Evolutionary conservation across 2,113 vertebrate genomes (phyloP).

Genomic region (Zootoca vivipara): DNA sequence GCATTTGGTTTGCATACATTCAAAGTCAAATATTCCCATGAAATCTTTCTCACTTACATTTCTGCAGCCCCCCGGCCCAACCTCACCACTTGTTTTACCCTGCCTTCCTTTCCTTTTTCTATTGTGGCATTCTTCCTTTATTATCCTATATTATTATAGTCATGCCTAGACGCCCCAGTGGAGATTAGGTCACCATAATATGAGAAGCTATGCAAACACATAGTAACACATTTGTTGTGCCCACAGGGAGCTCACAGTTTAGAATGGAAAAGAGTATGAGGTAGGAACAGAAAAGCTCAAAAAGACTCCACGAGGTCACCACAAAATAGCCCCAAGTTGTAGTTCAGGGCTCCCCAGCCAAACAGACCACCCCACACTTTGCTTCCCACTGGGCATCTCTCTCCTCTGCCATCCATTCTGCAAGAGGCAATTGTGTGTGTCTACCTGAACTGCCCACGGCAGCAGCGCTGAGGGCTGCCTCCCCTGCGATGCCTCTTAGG

Average conservation of each 20-base stretch:
- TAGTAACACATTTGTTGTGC: background rate
- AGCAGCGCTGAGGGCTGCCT: background rate
- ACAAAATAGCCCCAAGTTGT: background rate
- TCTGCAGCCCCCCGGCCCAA: background rate
- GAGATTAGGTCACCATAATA: conserved; percentile 31
- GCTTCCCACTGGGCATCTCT: background rate
- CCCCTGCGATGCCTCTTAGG: conserved; percentile 38
- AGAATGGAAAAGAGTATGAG: background rate
- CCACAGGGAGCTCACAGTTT: background rate
- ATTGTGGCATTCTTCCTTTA: background rate
- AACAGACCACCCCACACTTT: background rate
- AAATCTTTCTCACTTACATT: background rate
- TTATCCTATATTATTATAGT: conserved; percentile 24
- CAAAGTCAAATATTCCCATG: background rate
- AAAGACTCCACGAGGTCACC: background rate
- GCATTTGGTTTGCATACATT: background rate
- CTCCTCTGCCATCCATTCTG: conserved; percentile 25
- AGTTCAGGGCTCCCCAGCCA: background rate
- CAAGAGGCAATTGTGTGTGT: conserved; percentile 32
- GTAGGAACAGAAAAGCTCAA: background rate
- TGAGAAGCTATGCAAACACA: conserved; percentile 13
- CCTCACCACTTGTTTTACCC: background rate
- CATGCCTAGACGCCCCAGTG: conserved; percentile 8
- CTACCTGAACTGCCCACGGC: conserved; percentile 31
- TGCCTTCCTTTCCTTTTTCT: conserved; percentile 3